A percentile compares a stretch with the other conserved stretches of the same genome.
Conservation (phyloP, 2,888 invertebrate genomes). For the Catocala nupta region DNA sequence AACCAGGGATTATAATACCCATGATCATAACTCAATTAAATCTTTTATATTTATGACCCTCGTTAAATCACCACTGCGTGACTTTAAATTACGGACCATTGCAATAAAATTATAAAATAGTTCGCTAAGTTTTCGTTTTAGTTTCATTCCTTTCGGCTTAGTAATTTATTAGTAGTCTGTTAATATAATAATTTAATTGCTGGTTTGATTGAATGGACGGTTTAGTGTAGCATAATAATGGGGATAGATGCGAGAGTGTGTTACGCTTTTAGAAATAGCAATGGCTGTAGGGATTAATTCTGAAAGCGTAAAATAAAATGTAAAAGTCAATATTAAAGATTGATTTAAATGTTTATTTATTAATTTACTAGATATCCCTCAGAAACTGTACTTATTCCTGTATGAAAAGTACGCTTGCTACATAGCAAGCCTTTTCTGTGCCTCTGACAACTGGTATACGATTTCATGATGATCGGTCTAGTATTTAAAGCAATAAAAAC, state of each 20-base stretch:
- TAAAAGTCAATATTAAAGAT: too few relatives aligned
- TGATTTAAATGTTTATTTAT: too few relatives aligned
- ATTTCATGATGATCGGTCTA: too few relatives aligned
- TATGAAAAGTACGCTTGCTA: too few relatives aligned
- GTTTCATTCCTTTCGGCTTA: slow-evolving; percentile 5
- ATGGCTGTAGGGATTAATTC: too few relatives aligned
- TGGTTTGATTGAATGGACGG: slow-evolving; percentile 30
- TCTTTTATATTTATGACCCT: slow-evolving; percentile 80
- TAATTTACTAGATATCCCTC: too few relatives aligned
- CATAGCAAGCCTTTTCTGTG: too few relatives aligned
- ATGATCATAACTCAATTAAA: slow-evolving; percentile 86
- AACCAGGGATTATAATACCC: slow-evolving; percentile 76
- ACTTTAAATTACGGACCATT: slow-evolving; percentile 67
- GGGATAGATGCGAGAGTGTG: not conserved
- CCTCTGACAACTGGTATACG: too few relatives aligned
- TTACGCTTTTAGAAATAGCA: not conserved
- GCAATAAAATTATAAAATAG: slow-evolving; percentile 58
- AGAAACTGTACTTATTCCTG: too few relatives aligned
- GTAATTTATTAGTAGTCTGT: slow-evolving; percentile 8
- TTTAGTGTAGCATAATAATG: slow-evolving; percentile 20
- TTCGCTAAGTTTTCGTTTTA: slow-evolving; percentile 20
- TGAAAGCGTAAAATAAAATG: too few relatives aligned
- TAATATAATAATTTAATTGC: slow-evolving; percentile 19
- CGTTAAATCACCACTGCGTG: slow-evolving; percentile 75
- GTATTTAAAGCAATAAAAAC: too few relatives aligned